Conservation (phyloP, 2,888 invertebrate genomes). For the Hybos culiciformis region DNA sequence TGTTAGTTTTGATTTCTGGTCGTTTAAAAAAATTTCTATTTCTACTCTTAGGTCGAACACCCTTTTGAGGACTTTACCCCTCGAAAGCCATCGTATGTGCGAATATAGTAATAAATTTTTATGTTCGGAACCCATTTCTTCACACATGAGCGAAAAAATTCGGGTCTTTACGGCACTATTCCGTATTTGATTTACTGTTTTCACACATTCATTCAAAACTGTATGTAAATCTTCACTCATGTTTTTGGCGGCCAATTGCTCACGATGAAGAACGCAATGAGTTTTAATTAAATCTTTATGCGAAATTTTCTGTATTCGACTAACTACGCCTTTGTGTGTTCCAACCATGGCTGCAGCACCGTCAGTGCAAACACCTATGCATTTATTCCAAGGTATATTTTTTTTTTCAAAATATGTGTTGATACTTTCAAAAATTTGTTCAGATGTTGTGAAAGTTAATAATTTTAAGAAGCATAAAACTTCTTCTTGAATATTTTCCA, state of each 20-base stretch:
- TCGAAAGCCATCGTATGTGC: constrained; percentile 1
- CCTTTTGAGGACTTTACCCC: constrained; percentile 3
- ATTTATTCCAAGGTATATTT: constrained; percentile 15
- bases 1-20: background rate
- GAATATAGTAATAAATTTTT: constrained; percentile 5
- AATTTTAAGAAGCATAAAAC: constrained; percentile 16
- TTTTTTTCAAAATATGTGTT: constrained; percentile 15
- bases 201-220: constrained; percentile 8
- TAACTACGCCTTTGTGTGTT: constrained; percentile 3
- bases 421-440: constrained; percentile 16
- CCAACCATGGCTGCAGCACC: constrained; percentile 16
- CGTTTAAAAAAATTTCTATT: background rate
- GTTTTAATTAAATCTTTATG: background rate
- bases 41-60: constrained; percentile 1
- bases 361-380: constrained; percentile 18
- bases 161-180: constrained; percentile 9
- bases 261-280: constrained; percentile 5
- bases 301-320: constrained; percentile 1
- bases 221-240: constrained; percentile 4
- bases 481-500: constrained; percentile 14
- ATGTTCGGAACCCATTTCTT: constrained; percentile 11
- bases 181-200: constrained; percentile 6
- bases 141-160: constrained; percentile 12
- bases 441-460: constrained; percentile 10
- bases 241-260: constrained; percentile 11